A percentile compares a stretch with the other conserved stretches of the same genome.
Conservation (phyloP, 2,797 vertebrate species). For the Peromyscus eremicus region DNA sequence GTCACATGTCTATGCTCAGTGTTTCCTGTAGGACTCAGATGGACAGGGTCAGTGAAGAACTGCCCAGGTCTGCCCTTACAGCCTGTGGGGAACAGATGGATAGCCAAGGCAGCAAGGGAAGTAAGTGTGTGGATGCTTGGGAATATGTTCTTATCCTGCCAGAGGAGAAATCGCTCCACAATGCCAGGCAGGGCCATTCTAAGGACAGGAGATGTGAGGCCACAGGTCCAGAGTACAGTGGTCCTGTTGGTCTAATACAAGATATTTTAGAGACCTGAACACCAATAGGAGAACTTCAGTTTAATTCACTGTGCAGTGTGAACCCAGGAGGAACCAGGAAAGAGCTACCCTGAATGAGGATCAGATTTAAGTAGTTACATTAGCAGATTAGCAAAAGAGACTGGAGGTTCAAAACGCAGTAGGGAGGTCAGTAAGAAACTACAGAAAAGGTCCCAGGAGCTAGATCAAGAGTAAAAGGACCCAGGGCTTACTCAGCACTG, state of each 20-base stretch:
- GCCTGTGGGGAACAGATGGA: background rate
- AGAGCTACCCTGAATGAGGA: background rate
- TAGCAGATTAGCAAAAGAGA: background rate
- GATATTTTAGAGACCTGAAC: background rate
- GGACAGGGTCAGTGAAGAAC: background rate
- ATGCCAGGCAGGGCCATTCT: background rate
- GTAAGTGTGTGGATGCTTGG: background rate
- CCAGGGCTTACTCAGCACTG: background rate
- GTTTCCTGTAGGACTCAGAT: background rate
- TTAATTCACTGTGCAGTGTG: background rate
- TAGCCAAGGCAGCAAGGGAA: background rate
- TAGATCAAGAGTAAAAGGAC: background rate
- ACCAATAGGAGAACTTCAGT: background rate
- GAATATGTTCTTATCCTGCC: background rate
- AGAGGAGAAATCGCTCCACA: background rate
- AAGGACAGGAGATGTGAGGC: background rate
- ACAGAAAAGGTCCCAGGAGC: background rate
- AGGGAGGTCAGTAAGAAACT: background rate
- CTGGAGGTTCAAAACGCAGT: background rate
- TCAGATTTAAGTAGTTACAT: background rate
- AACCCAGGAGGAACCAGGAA: background rate
- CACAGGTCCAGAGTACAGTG: background rate
- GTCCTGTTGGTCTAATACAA: background rate
- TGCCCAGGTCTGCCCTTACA: background rate
- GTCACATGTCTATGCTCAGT: rapidly evolving